These are phyloP conservation scores for Egretta garzetta DNA, from an alignment of 2,113 vertebrate genomes.

Conservation along the genomic window DNA sequence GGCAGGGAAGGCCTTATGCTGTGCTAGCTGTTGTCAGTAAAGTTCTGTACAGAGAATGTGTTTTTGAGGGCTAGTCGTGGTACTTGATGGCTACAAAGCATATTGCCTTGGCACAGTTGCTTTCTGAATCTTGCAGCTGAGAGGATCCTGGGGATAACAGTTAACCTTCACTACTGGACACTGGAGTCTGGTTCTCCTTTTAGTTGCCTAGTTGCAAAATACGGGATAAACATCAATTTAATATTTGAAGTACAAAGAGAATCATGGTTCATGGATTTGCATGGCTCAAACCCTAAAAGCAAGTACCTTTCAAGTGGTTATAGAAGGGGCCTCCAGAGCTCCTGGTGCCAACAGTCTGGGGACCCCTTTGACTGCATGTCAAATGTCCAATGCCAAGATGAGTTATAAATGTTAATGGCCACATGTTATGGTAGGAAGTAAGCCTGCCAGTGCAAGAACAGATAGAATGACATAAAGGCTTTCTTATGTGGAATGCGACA, in stretches of 20 bases:
- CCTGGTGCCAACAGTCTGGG: not conserved
- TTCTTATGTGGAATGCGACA: not conserved
- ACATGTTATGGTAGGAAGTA: not conserved
- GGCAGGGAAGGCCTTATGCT: not conserved
- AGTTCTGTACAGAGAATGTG: not conserved
- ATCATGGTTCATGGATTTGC: not conserved
- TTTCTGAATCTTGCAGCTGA: not conserved
- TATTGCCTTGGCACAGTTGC: not conserved
- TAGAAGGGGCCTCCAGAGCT: not conserved
- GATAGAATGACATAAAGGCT: not conserved
- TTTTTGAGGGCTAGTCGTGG: not conserved
- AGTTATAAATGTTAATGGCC: not conserved
- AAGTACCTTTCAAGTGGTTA: not conserved
- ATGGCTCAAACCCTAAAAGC: not conserved
- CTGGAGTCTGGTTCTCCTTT: not conserved
- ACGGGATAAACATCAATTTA: not conserved
- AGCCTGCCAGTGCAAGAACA: not conserved
- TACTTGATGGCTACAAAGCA: not conserved
- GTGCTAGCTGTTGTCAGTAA: not conserved
- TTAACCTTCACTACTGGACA: not conserved
- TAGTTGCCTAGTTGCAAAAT: not conserved
- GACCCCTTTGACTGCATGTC: not conserved
- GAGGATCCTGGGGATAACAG: not conserved
- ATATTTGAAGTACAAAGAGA: not conserved
- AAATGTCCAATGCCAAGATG: not conserved